Evolutionary conservation across 2,888 invertebrate species (phyloP), one percentile per base, ranked within the genome.

Genomic region (Campopleginae sp.): DNA sequence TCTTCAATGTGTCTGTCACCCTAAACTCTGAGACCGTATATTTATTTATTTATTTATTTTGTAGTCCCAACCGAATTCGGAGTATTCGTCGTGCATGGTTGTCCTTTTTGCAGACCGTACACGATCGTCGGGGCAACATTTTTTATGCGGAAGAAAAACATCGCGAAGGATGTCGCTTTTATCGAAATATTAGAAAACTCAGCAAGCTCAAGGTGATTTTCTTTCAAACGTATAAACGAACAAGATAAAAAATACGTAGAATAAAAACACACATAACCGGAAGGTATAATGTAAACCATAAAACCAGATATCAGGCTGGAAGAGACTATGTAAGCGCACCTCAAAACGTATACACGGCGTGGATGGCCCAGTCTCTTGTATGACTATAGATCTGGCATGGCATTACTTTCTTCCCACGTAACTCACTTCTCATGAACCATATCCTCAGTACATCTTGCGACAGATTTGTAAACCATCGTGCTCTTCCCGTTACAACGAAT

Each of bases 351-450:
- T 44, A 74, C 79, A 42, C 38, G 31, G 38, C 48, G 75, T 51
- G 19, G 33, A 70, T 38, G 74, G 58, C 66, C 70, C 83, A 58
- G 23, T 84, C 33, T 78, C 19, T 46, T 51, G 58, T 66, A 76
- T 71, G n/a, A 63, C 54, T 17, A 54, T 66, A 80, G 10, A 42
- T 17, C 58, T 42, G 54, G 23, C 76, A 65, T 54, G 75, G 70
- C 65, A 84, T 84, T 84, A 61, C 76, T 80, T 75, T 80, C 65
- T 84, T 80, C 79, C 76, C 58, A 77, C 71, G 84, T 84, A 76
- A 80, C 84, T 80, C 84, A 84, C 72, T 77, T 72, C 71, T 66
- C 80, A 19, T 72, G 63, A 54, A 38, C 58, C 70, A 84, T 84
- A 75, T 71, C 70, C 80, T 46, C 42, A 65, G 65, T 51, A 65